Conservation (phyloP, 2,797 vertebrate species). For the Epinephelus coioides region DNA sequence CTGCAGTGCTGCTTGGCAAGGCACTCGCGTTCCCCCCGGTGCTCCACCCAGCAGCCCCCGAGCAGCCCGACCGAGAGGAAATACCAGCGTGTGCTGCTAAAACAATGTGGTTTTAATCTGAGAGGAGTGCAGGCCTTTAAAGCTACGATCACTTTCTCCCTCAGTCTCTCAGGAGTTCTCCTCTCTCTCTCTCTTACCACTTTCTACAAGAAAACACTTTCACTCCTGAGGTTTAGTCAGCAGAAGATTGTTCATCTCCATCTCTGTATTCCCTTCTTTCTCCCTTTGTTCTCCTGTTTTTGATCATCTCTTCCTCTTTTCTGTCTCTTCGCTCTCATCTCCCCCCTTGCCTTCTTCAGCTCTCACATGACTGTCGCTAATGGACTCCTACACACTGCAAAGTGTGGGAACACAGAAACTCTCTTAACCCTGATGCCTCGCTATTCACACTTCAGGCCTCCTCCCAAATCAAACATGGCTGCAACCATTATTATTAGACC, state of each 20-base stretch:
- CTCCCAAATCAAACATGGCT: constrained; percentile 43
- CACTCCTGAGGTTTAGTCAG: constrained; percentile 25
- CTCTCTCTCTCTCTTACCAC: neutral
- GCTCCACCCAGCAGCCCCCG: constrained; percentile 67
- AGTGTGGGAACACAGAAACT: constrained; percentile 32
- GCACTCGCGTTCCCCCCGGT: constrained; percentile 4
- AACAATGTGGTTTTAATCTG: constrained; percentile 78
- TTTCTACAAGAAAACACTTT: constrained; percentile 19
- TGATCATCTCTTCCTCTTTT: neutral
- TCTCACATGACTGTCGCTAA: neutral
- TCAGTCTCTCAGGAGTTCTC: constrained; percentile 1
- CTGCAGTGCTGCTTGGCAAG: constrained; percentile 54
- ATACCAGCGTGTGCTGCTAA: constrained; percentile 76
- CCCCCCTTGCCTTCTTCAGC: neutral
- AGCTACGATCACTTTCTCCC: constrained; percentile 20
- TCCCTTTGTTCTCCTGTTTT: neutral
- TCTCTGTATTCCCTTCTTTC: neutral
- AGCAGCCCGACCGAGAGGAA: constrained; percentile 58
- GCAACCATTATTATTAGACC: constrained; percentile 7
- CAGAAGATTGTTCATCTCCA: neutral
- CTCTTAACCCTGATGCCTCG: constrained; percentile 14
- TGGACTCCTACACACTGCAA: constrained; percentile 6
- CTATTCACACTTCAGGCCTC: constrained; percentile 24
- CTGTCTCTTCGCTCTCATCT: neutral
- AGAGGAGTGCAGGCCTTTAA: constrained; percentile 37